Evolutionary conservation across 2,888 invertebrate species (phyloP), one percentile per base, ranked within the genome.

Genomic region (Schizaphis graminum): DNA sequence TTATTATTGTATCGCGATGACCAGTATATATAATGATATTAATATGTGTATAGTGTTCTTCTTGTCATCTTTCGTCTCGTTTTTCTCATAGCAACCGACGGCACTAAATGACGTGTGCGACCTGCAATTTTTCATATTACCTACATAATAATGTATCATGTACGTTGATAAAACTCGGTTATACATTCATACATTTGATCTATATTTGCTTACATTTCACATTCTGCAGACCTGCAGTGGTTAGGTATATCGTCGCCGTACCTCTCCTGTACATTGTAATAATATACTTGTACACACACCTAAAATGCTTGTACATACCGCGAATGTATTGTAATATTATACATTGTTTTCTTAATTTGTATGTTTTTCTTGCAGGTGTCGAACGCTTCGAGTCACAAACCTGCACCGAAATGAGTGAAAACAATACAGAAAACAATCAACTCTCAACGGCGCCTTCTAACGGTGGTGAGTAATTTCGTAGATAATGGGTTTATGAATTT

Each of bases 401-500:
- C 77, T 77, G 77, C 77, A 77, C 77, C 77, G 35, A 77, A 77
- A 94, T 94, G 93, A 90, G 93, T 57, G 89, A 94, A 85, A 86
- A 84, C 26, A 84, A 49, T 1, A 49, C 61, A 0, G 93, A 94
- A 61, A 94, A 77, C 35, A 77, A 49, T 57, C 57, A 85, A 85
- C 56, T 85, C 8, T n/a, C 57, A 0, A 89, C 56, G 47, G n/a
- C 57, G n/a, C 85, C 89, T 86, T 90, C 93, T 3, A 94, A 94
- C 53, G 93, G 93, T 41, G 93, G 93, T 94, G 85, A 94, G 93
- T 89, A n/a, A 93, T 49, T 21, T n/a, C n/a, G n/a, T 16, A 28
- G 10, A 28, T 77, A 77, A 16, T 77, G 67, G 11, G 16, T 21
- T 67, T 67, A 35, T 77, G 35, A 35, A 7, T 67, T 77, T 16